Evolutionary conservation across 2,888 invertebrate genomes (phyloP).

Genomic region (Muschampia plurimacula): DNA sequence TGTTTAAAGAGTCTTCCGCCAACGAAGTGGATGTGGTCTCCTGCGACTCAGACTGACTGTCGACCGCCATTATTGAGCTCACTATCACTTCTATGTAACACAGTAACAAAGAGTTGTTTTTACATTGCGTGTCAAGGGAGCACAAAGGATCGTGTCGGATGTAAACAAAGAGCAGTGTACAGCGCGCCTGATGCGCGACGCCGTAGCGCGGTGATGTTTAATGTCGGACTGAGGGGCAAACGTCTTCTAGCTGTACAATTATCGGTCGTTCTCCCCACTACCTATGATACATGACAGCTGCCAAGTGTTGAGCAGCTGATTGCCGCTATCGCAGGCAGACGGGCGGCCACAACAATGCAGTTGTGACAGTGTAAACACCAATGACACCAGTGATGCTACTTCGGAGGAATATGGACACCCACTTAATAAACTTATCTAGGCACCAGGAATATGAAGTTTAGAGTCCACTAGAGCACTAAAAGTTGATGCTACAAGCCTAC

Average conservation of each 20-base stretch:
- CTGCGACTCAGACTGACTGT: conserved; percentile 68
- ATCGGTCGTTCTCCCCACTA: conserved; percentile 75
- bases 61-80: conserved; percentile 66
- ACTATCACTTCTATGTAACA: conserved; percentile 55
- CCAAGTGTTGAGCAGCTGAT: conserved; percentile 53
- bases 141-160: conserved; percentile 68
- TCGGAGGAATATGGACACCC: background rate
- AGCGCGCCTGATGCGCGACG: conserved; percentile 51
- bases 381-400: background rate
- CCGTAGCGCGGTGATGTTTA: conserved; percentile 54
- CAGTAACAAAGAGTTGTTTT: conserved; percentile 53
- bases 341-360: conserved; percentile 28
- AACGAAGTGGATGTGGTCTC: conserved; percentile 73
- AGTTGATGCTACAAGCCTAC: too few species aligned
- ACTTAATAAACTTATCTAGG: background rate
- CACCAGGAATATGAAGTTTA: too few species aligned
- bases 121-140: conserved; percentile 61
- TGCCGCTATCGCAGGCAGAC: conserved; percentile 51
- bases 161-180: conserved; percentile 67
- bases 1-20: conserved; percentile 83
- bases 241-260: conserved; percentile 52
- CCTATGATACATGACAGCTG: conserved; percentile 57
- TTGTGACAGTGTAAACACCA: background rate
- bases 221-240: conserved; percentile 50
- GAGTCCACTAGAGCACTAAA: too few species aligned